A percentile compares a stretch with the other conserved stretches of the same genome.
Evolutionary conservation across 1,140 invertebrate genomes (phyloP).

Genomic region (Drosophila albomicans): DNA sequence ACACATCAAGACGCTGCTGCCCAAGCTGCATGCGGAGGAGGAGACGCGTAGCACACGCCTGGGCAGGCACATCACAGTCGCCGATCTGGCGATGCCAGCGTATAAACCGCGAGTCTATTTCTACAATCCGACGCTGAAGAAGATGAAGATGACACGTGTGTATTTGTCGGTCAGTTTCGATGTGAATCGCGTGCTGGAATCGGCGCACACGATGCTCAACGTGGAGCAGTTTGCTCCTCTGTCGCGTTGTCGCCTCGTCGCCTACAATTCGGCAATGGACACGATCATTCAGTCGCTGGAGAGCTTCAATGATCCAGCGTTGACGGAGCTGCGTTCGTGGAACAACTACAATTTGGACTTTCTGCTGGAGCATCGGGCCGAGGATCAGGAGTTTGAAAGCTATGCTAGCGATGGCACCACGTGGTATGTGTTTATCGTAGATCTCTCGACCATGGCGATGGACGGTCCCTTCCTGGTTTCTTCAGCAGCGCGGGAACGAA

Average conservation of each 20-base stretch:
- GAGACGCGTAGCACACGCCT: conserved; percentile 87
- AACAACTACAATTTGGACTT: conserved; percentile 86
- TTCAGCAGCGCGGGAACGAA: conserved; percentile 87
- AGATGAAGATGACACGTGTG: conserved; percentile 86
- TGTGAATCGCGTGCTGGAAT: conserved; percentile 86
- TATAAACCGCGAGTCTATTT: conserved; percentile 89
- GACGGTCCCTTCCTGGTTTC: conserved; percentile 88
- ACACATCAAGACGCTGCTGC: conserved; percentile 90
- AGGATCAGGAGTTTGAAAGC: conserved; percentile 88
- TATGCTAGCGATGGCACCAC: conserved; percentile 89
- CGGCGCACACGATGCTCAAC: conserved; percentile 88
- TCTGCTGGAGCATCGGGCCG: conserved; percentile 89
- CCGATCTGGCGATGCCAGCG: conserved; percentile 85
- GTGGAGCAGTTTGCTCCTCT: conserved; percentile 87
- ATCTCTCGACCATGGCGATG: conserved; percentile 88
- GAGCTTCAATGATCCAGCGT: conserved; percentile 86
- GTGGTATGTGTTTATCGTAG: conserved; percentile 88
- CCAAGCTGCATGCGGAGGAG: conserved; percentile 90
- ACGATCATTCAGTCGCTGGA: conserved; percentile 91
- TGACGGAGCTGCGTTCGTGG: conserved; percentile 70
- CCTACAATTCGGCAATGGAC: conserved; percentile 89
- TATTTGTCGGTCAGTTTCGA: conserved; percentile 87
- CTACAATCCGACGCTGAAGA: conserved; percentile 87
- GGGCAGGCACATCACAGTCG: conserved; percentile 67
- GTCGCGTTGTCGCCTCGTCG: conserved; percentile 90